Base-by-base conservation (phyloP, 2,888 invertebrate species). In the Sphaeridia pumilis region DNA sequence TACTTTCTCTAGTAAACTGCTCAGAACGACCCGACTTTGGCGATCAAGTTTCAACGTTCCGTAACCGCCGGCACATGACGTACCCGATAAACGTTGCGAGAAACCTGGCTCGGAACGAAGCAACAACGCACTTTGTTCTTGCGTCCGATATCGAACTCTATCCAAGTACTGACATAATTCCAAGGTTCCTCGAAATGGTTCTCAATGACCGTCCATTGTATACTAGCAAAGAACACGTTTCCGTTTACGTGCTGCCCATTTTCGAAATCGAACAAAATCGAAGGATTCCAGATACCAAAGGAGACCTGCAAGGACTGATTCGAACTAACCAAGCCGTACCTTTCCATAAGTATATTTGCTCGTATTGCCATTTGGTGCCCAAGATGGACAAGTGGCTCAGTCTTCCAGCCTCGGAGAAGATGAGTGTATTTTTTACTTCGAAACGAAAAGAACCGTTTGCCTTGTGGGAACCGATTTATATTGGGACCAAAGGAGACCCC, bases 391-490 rank as follows among this genome's bases (percentile, higher is more conserved):
- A 51, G 17, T 58, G 58, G 58, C 12, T 45, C 20, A 42, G 34
- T 4, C 27, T 26, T 34, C 36, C 31, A 4, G 14, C 24, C 12
- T n/a, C 17, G 25, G 24, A 24, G 14, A 26, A 5, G 10, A 49
- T 90, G 68, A 82, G 83, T 65, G 82, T 89, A 56, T 89, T 88
- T 70, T 84, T 87, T 71, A 81, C 82, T 14, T 88, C 87, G 27
- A 89, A 89, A 68, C 76, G 88, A 46, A 80, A 77, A 25, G 84
- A 85, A 14, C 79, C 79, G 65, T 85, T 46, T 21, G 76, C 83
- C 27, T 85, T 86, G 69, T 92, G 92, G 92, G 92, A 92, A 72
- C 92, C 92, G 10, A 89, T 92, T 65, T 92, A 85, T 68, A 88
- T 93, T 56, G 90, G 92, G 20, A 89, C 89, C 0, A 83, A 90